Conservation (phyloP, 1,140 invertebrate species). For the Brevipalpus yothersi region DNA sequence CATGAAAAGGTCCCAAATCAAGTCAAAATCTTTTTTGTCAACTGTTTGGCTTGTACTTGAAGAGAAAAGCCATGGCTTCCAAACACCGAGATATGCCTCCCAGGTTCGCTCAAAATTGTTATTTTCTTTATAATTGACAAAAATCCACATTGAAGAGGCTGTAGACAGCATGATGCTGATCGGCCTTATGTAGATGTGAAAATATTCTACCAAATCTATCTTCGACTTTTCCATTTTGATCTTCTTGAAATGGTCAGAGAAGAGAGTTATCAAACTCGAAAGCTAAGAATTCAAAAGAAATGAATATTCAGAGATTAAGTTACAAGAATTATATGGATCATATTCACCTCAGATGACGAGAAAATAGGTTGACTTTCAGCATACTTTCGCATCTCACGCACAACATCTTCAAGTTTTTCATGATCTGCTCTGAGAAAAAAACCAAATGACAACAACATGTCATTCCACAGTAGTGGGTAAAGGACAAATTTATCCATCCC, state of each 20-base stretch:
- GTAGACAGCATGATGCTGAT: not conserved
- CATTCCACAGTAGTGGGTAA: not conserved
- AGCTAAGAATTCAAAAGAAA: not conserved
- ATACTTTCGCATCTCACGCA: not conserved
- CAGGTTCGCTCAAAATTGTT: not conserved
- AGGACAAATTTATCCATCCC: not conserved
- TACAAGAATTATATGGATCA: not conserved
- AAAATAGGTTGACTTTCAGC: slow-evolving; percentile 1
- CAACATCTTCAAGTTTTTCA: not conserved
- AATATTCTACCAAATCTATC: not conserved
- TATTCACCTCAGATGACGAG: not conserved
- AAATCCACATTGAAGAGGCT: not conserved
- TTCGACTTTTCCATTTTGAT: not conserved
- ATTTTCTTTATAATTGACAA: not conserved
- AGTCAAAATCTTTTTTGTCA: not conserved
- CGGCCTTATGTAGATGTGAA: not conserved
- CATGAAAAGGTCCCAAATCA: not conserved
- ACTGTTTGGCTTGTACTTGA: not conserved
- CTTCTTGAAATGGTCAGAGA: not conserved
- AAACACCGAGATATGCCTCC: not conserved
- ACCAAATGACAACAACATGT: not conserved
- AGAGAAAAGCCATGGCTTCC: not conserved
- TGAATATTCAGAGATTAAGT: not conserved
- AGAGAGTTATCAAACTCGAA: not conserved
- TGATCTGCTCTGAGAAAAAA: not conserved